Percentiles rank a stretch among this genome's conserved stretches.
These are phyloP conservation scores for Drosophila sechellia DNA, from an alignment of 1,140 invertebrate species.

Conservation along the genomic window DNA sequence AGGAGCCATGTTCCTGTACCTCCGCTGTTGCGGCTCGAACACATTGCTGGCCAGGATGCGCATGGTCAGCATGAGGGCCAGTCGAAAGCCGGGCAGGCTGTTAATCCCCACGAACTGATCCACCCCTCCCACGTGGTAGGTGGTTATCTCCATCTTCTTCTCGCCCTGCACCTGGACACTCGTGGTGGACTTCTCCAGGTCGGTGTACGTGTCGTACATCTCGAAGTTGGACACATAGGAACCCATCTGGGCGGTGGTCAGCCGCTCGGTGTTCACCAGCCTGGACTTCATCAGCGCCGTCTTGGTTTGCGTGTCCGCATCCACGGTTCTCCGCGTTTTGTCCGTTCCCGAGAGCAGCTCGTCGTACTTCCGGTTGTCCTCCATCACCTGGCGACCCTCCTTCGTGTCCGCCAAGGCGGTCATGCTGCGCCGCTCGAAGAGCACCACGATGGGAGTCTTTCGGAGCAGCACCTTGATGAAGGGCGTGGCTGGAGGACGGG, in stretches of 20 bases:
- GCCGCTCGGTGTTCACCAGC: conserved; percentile 86
- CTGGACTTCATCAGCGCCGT: conserved; percentile 86
- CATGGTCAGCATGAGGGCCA: conserved; percentile 88
- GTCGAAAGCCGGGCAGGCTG: conserved; percentile 85
- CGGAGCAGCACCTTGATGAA: conserved; percentile 87
- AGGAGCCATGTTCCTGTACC: conserved; percentile 87
- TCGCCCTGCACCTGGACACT: conserved; percentile 85
- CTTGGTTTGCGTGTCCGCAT: conserved; percentile 89
- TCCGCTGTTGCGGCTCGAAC: conserved; percentile 87
- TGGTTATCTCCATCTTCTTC: conserved; percentile 74
- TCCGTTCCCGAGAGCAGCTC: conserved; percentile 87
- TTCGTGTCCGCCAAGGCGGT: conserved; percentile 86
- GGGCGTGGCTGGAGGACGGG: conserved; percentile 34
- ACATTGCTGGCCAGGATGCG: conserved; percentile 89
- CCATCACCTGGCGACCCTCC: conserved; percentile 86
- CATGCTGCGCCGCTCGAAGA: conserved; percentile 88
- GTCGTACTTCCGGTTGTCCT: conserved; percentile 88
- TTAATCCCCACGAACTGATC: conserved; percentile 79
- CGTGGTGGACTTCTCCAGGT: conserved; percentile 78
- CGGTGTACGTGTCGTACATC: conserved; percentile 88
- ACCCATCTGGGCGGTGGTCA: conserved; percentile 86
- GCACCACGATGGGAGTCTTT: conserved; percentile 87
- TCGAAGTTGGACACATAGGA: conserved; percentile 90
- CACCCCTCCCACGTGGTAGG: conserved; percentile 73
- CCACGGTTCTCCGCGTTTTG: conserved; percentile 87